Percentiles rank a stretch among this genome's conserved stretches.
phyloP scores from a whole-genome alignment of 2,797 vertebrate genomes.

The Myiotriccus ornatus region DNA sequence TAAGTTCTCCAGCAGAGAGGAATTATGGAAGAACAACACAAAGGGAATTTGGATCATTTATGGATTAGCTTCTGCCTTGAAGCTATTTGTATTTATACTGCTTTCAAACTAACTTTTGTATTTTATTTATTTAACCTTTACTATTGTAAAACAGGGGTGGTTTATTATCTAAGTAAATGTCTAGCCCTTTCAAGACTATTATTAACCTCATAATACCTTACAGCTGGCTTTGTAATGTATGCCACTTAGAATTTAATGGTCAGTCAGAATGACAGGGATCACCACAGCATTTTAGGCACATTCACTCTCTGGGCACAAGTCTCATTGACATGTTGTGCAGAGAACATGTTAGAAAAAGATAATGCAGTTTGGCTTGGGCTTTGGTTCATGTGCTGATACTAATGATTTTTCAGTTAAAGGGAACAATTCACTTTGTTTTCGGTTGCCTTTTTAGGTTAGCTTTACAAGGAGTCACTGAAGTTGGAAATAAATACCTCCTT shows the following conservation, averaged over 20 bases:
- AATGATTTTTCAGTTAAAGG: not conserved
- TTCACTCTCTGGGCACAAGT: not conserved
- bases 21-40: not conserved
- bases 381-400: not conserved
- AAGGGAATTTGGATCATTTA: not conserved
- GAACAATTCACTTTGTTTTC: not conserved
- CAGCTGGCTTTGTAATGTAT: not conserved
- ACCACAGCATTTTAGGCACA: not conserved
- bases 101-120: not conserved
- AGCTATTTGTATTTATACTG: not conserved
- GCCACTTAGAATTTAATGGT: not conserved
- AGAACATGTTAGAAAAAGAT: not conserved
- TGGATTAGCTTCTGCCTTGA: not conserved
- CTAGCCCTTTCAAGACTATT: not conserved
- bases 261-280: constrained; percentile 1
- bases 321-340: not conserved
- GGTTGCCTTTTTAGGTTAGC: not conserved
- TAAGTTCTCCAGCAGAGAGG: not conserved
- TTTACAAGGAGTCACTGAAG: not conserved
- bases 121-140: not conserved
- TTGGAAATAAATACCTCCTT: not conserved
- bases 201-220: not conserved
- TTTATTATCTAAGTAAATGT: not conserved
- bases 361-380: not conserved
- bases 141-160: not conserved